A percentile compares a stretch with the other conserved stretches of the same genome.
Evolutionary conservation across 2,113 vertebrate genomes (phyloP).

Genomic region (Myrmecophaga tridactyla): DNA sequence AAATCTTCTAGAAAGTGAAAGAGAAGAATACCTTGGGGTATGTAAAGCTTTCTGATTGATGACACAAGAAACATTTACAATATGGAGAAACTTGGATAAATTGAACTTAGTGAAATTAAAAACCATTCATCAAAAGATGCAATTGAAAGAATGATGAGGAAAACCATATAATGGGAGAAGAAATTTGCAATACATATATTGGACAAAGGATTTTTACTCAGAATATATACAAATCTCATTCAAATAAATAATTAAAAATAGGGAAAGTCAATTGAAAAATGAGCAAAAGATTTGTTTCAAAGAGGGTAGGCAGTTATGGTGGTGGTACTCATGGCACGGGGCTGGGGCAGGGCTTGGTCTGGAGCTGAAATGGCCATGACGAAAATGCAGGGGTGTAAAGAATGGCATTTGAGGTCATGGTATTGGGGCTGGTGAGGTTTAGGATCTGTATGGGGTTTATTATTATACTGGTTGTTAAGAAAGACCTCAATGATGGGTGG

Average conservation of each 20-base stretch:
- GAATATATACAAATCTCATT: background rate
- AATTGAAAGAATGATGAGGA: background rate
- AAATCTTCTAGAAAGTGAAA: background rate
- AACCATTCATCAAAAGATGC: background rate
- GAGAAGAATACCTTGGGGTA: background rate
- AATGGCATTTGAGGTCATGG: background rate
- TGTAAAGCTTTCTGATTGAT: background rate
- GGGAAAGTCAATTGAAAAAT: background rate
- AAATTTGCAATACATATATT: background rate
- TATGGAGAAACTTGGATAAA: background rate
- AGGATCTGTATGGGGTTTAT: background rate
- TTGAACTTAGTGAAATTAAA: background rate
- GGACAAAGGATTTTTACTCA: background rate
- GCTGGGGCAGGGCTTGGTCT: no score
- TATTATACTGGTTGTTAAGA: background rate
- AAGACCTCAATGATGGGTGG: background rate
- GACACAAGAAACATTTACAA: background rate
- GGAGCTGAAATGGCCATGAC: accelerated
- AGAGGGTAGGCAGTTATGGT: accelerated
- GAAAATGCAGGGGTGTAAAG: background rate
- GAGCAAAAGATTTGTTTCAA: background rate
- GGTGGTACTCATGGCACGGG: background rate
- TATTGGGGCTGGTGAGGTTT: background rate
- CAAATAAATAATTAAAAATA: background rate
- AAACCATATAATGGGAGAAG: background rate